These are phyloP conservation scores for Hylaeus volcanicus DNA, from an alignment of 1,140 invertebrate species.

Conservation along the genomic window DNA sequence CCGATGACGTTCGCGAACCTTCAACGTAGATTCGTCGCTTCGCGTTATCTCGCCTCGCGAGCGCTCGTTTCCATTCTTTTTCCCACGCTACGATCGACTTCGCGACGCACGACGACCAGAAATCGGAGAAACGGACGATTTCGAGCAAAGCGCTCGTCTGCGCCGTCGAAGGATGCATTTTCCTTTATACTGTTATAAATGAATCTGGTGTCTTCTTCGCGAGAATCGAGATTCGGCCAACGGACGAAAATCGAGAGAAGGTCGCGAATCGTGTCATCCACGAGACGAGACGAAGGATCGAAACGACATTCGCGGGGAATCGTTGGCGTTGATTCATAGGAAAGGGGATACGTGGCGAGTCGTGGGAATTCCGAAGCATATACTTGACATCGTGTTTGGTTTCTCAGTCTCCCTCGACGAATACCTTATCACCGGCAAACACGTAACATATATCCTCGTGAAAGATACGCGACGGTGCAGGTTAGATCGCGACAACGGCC, in stretches of 20 bases:
- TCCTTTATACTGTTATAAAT: too few species aligned
- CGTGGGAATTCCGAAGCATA: slow-evolving; percentile 26
- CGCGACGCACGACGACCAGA: too few species aligned
- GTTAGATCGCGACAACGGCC: slow-evolving; percentile 53
- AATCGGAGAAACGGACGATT: too few species aligned
- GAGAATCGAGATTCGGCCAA: too few species aligned
- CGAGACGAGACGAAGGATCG: too few species aligned
- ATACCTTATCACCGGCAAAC: slow-evolving; percentile 60
- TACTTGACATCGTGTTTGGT: not conserved
- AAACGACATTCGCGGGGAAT: not conserved
- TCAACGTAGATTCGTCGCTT: not conserved
- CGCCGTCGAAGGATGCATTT: too few species aligned
- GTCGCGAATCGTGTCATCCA: too few species aligned
- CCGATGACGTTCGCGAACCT: slow-evolving; percentile 30
- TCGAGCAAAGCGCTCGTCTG: too few species aligned
- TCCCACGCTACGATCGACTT: slow-evolving; percentile 13
- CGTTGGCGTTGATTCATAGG: not conserved
- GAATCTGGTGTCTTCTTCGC: too few species aligned
- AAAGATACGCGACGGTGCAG: slow-evolving; percentile 48
- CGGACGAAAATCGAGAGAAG: too few species aligned
- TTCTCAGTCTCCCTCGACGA: slow-evolving; percentile 13
- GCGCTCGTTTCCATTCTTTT: not conserved
- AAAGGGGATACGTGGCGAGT: not conserved
- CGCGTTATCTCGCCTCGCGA: slow-evolving; percentile 28
- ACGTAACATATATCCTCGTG: slow-evolving; percentile 38